These are phyloP conservation scores for Odontophorus gujanensis DNA, from an alignment of 2,113 vertebrate genomes.

Conservation along the genomic window DNA sequence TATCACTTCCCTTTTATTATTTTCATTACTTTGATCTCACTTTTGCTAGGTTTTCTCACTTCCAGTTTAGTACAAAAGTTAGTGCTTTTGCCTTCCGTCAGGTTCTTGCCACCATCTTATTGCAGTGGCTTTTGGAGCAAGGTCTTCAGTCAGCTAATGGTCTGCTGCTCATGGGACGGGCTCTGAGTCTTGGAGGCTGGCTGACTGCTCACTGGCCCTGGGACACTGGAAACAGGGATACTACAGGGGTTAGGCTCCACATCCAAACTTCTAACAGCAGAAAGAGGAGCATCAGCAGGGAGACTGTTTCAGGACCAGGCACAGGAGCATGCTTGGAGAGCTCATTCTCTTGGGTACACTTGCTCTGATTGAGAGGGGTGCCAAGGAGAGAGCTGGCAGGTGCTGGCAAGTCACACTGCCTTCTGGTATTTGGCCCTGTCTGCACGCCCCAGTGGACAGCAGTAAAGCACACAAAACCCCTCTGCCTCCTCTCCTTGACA, in stretches of 20 bases:
- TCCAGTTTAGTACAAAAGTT: neutral
- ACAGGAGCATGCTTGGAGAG: neutral
- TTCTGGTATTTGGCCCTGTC: neutral
- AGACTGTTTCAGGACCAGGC: neutral
- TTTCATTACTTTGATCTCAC: neutral
- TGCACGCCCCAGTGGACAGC: rapidly evolving
- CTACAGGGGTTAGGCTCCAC: neutral
- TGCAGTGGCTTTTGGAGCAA: neutral
- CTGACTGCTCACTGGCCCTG: neutral
- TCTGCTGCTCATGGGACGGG: neutral
- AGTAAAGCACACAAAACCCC: neutral
- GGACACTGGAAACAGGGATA: rapidly evolving
- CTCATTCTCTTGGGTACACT: neutral
- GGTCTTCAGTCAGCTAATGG: neutral
- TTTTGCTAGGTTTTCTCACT: neutral
- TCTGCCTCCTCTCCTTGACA: neutral
- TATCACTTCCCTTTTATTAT: neutral
- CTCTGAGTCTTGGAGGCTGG: neutral
- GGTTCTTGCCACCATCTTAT: neutral
- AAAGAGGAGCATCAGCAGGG: neutral
- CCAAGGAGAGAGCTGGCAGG: rapidly evolving
- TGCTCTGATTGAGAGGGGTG: neutral
- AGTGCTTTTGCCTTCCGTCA: neutral
- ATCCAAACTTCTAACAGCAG: neutral
- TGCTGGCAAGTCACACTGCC: neutral